phyloP scores from a whole-genome alignment of 1,140 invertebrate genomes.

The Calliopsis andreniformis region DNA sequence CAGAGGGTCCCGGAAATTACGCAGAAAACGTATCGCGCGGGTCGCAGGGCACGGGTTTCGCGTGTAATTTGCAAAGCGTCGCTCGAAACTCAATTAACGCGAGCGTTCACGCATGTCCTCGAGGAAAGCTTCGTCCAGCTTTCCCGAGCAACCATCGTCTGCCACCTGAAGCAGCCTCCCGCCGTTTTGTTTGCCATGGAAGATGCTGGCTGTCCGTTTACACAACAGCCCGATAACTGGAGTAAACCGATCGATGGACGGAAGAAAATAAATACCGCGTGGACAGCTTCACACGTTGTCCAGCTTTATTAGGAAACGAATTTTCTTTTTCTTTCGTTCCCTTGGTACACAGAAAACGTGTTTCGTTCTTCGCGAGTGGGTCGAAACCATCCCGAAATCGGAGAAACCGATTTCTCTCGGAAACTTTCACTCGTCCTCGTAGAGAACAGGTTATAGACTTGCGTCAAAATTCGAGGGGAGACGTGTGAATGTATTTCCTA shows the following conservation, averaged over 20 bases:
- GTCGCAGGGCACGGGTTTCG: neutral
- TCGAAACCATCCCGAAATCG: slow-evolving; percentile 23
- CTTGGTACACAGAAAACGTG: neutral
- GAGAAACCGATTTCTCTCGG: slow-evolving; percentile 38
- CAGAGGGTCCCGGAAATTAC: slow-evolving; percentile 27
- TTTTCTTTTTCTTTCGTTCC: neutral
- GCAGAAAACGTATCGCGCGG: slow-evolving; percentile 27
- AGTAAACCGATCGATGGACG: neutral
- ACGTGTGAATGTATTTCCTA: too few relatives aligned
- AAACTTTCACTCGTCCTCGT: slow-evolving; percentile 44
- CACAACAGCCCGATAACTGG: neutral
- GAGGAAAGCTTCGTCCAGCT: neutral
- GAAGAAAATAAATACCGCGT: slow-evolving; percentile 22
- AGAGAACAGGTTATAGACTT: neutral
- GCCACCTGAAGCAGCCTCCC: neutral
- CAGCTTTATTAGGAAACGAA: slow-evolving; percentile 8
- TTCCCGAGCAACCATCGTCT: neutral
- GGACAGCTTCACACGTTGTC: neutral
- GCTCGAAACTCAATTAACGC: slow-evolving; percentile 57
- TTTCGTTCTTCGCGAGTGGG: neutral
- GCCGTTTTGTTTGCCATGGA: slow-evolving; percentile 8
- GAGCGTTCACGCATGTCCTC: slow-evolving; percentile 35
- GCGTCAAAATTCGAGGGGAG: slow-evolving; percentile 16
- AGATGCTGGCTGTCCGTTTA: neutral
- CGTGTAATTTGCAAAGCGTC: slow-evolving; percentile 49